phyloP scores from a whole-genome alignment of 2,113 vertebrate species.

The Dipodomys stephensi region DNA sequence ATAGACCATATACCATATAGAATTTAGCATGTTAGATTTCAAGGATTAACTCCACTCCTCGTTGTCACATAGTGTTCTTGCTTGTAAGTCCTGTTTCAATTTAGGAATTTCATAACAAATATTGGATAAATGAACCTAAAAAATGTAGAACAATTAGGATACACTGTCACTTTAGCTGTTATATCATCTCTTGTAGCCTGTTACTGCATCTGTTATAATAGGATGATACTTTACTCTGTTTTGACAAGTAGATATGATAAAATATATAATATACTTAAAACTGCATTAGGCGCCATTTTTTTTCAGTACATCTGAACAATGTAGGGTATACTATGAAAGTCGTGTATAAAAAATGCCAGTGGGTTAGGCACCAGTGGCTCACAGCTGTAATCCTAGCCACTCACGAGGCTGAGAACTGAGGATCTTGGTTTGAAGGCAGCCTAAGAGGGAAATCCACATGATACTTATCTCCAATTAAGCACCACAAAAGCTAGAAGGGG shows the following conservation, averaged over 20 bases:
- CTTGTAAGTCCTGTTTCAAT: neutral
- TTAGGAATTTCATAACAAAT: neutral
- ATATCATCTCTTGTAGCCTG: neutral
- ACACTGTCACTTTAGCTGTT: neutral
- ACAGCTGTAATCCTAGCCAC: too few relatives aligned
- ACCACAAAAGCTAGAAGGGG: too few relatives aligned
- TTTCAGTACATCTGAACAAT: neutral
- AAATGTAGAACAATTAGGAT: neutral
- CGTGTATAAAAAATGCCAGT: neutral
- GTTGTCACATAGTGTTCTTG: neutral
- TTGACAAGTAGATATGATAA: slow-evolving; percentile 7
- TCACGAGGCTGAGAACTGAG: too few relatives aligned
- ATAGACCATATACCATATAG: neutral
- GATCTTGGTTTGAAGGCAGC: too few relatives aligned
- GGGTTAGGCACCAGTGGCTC: too few relatives aligned
- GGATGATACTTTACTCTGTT: neutral
- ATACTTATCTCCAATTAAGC: too few relatives aligned
- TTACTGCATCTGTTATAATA: neutral
- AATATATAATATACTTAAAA: neutral
- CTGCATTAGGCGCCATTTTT: neutral
- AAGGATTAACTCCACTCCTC: neutral
- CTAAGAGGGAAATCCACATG: too few relatives aligned
- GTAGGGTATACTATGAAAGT: neutral
- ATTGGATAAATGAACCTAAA: neutral
- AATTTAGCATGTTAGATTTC: rapidly evolving